These are phyloP conservation scores for Lates japonicus DNA, from an alignment of 2,797 vertebrate species.

Conservation along the genomic window DNA sequence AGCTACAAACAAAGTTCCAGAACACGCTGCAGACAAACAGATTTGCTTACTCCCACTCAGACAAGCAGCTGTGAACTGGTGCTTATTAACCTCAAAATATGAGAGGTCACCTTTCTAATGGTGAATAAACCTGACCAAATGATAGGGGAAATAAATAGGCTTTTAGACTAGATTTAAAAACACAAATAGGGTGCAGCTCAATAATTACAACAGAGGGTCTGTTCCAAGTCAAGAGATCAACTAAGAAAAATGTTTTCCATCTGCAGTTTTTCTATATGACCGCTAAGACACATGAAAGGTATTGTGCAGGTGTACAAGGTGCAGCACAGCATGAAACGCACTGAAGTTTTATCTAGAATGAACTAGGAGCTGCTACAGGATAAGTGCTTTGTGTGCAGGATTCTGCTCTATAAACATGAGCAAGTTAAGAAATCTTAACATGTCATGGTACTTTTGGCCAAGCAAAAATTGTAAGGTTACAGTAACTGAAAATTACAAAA, in stretches of 20 bases:
- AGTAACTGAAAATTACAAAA: neutral
- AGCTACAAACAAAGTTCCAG: conserved; percentile 1
- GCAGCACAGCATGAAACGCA: neutral
- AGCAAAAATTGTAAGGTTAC: neutral
- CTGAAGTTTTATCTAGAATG: neutral
- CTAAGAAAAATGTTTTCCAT: neutral
- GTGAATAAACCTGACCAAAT: neutral
- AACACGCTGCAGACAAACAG: neutral
- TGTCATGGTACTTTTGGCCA: neutral
- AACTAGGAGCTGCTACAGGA: neutral
- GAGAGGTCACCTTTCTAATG: neutral
- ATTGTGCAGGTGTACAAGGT: neutral
- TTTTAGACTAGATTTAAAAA: neutral
- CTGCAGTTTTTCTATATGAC: neutral
- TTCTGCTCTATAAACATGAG: neutral
- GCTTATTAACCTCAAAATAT: neutral
- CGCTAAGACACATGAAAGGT: neutral
- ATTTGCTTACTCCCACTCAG: neutral
- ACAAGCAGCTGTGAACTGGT: conserved; percentile 3
- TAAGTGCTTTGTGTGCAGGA: neutral
- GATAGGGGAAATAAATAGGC: neutral
- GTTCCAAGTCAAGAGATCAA: neutral
- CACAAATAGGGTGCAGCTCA: no score
- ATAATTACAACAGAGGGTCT: neutral
- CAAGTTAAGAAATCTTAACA: neutral